Percentiles rank a stretch among this genome's conserved stretches.
Evolutionary conservation across 37 sponge, comb jelly and placozoan species (phyloP).

Genomic region (Chondrilla cf. caribensis): DNA sequence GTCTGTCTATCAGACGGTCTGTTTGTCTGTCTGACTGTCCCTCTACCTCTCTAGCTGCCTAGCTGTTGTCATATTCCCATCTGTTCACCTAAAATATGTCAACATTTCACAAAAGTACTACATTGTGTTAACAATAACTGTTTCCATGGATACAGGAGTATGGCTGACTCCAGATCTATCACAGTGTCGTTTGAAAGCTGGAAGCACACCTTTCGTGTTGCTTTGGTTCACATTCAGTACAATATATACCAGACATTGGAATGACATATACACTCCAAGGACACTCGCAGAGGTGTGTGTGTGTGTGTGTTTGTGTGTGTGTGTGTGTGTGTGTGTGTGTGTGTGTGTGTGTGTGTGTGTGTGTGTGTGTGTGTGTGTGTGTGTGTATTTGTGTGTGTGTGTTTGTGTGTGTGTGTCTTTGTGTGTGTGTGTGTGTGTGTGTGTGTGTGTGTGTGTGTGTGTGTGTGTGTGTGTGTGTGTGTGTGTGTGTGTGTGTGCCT

Average conservation of each 20-base stretch:
- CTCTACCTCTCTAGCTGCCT: too few relatives aligned
- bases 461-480: too few relatives aligned
- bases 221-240: conserved; percentile 4
- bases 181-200: background rate
- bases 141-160: background rate
- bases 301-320: background rate
- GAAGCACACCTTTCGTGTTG: background rate
- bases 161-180: background rate
- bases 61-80: too few relatives aligned
- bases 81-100: too few relatives aligned
- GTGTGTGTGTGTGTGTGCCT: too few relatives aligned
- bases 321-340: background rate
- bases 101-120: too few relatives aligned
- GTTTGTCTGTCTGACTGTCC: background rate
- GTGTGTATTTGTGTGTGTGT: too few relatives aligned
- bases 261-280: background rate
- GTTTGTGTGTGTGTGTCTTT: too few relatives aligned
- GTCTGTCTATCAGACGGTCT: conserved; percentile 21
- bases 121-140: too few relatives aligned
- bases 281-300: background rate
- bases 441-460: too few relatives aligned
- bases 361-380: conserved; percentile 31
- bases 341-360: background rate
- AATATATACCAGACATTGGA: background rate
- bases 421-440: too few relatives aligned